Base-by-base conservation (phyloP, 1,140 invertebrate genomes). In the Drosophila ercepeae region DNA sequence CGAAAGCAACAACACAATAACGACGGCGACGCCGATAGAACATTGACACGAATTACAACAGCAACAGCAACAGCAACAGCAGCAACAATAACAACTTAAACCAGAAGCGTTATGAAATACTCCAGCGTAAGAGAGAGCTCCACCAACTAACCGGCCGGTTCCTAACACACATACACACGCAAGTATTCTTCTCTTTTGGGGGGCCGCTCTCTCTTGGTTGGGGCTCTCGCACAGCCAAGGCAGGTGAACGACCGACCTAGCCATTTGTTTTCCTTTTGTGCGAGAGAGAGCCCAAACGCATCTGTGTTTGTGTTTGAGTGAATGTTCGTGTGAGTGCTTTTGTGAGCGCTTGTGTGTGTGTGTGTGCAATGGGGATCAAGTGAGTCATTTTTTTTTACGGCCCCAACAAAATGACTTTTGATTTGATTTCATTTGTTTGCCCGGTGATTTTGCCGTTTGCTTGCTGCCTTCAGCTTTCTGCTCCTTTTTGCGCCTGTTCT, bases 171-270 rank as follows among this genome's bases (percentile, higher is more conserved):
- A 55, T 4, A 39, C 49, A 63, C 48, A 57, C 59, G 45, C 42
- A 49, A 45, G 53, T 41, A 59, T 25, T 48, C 39, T 39, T 64
- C 68, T 69, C 67, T 71, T 75, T 39, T 39, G 36, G 59, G 59
- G 65, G 59, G 65, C 59, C 65, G 55, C 71, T 69, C 63, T 59
- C 49, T 64, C 58, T 4, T 21, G 21, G 21, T 21, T 21, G 21
- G 21, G 21, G 21, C 21, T 69, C 63, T 64, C 49, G 65, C 58
- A 36, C 55, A 69, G 78, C 78, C 34, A 48, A 69, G 55, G 73
- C 81, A 90, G 89, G 89, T 90, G 84, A 90, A 90, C 89, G 89
- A 90, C 89, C 89, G 89, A 90, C 89, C 89, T 90, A 90, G 89
- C 89, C 89, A 90, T 90, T 90, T 90, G 88, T 89, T 89, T 89